These are phyloP conservation scores for Elachura formosa DNA, from an alignment of 2,113 vertebrate species.

Conservation along the genomic window DNA sequence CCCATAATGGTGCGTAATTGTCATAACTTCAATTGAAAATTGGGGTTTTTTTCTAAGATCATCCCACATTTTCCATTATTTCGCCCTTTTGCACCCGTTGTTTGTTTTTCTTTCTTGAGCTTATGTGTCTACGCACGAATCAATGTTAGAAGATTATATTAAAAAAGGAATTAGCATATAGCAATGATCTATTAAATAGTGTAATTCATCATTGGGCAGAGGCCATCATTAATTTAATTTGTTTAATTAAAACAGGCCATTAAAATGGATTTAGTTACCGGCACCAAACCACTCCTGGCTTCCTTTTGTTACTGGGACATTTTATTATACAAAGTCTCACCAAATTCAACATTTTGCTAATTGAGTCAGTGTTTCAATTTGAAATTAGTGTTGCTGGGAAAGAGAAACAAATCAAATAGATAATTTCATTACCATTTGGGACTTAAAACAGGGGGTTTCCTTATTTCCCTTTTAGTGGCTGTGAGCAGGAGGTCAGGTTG, in stretches of 20 bases:
- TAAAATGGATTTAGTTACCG: slow-evolving; percentile 37
- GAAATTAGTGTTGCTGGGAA: slow-evolving; percentile 26
- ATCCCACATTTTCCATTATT: background rate
- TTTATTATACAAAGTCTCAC: background rate
- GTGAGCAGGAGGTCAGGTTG: slow-evolving; percentile 29
- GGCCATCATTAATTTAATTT: slow-evolving; percentile 45
- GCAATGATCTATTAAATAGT: background rate
- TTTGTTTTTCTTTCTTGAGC: background rate
- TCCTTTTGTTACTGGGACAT: slow-evolving; percentile 14
- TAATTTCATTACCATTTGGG: slow-evolving; percentile 21
- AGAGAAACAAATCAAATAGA: slow-evolving; percentile 34
- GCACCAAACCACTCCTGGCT: background rate
- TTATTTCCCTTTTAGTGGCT: background rate
- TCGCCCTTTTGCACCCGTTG: background rate
- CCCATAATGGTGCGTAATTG: background rate
- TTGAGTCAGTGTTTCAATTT: slow-evolving; percentile 32
- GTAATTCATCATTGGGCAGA: background rate
- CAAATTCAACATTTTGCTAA: slow-evolving; percentile 28
- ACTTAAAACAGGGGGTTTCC: background rate
- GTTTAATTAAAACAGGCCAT: slow-evolving; percentile 47
- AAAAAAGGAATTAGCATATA: background rate
- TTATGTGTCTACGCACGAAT: background rate
- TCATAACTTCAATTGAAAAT: background rate
- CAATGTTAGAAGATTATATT: background rate
- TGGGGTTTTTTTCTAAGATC: background rate